Evolutionary conservation across 2,888 invertebrate genomes (phyloP).

Genomic region (Calameuta idolon): DNA sequence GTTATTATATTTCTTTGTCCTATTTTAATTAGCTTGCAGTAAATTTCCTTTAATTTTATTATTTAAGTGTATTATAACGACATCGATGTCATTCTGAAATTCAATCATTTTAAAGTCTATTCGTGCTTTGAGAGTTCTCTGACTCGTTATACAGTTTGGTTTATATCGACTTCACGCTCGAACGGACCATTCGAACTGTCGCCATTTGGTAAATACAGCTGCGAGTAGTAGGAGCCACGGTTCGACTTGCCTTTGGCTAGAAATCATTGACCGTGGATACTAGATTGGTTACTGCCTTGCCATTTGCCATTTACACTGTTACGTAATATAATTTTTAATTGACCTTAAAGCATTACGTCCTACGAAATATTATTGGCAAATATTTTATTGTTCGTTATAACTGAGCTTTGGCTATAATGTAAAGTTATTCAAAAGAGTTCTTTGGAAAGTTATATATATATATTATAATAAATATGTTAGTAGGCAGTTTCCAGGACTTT

Average conservation of each 20-base stretch:
- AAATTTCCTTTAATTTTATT: not conserved
- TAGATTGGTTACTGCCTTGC: not conserved
- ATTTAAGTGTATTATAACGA: not conserved
- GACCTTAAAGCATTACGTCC: not conserved
- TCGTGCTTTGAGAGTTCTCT: not conserved
- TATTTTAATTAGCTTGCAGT: not conserved
- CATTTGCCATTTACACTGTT: not conserved
- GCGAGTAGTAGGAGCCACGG: not conserved
- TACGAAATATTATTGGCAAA: not conserved
- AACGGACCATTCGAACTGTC: not conserved
- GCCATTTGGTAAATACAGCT: not conserved
- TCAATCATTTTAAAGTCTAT: not conserved
- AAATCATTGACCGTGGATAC: not conserved
- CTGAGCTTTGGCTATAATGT: not conserved
- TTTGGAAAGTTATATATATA: too few species aligned
- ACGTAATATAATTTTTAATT: not conserved
- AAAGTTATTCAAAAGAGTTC: not conserved
- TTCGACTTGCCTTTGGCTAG: not conserved
- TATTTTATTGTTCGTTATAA: not conserved
- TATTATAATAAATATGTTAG: too few species aligned
- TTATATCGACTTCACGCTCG: not conserved
- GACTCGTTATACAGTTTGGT: not conserved
- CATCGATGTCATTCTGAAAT: not conserved
- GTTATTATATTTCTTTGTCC: too few species aligned
- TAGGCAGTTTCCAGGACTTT: too few species aligned